Conservation (phyloP, 2,113 vertebrate genomes). For the Diadophis punctatus region DNA sequence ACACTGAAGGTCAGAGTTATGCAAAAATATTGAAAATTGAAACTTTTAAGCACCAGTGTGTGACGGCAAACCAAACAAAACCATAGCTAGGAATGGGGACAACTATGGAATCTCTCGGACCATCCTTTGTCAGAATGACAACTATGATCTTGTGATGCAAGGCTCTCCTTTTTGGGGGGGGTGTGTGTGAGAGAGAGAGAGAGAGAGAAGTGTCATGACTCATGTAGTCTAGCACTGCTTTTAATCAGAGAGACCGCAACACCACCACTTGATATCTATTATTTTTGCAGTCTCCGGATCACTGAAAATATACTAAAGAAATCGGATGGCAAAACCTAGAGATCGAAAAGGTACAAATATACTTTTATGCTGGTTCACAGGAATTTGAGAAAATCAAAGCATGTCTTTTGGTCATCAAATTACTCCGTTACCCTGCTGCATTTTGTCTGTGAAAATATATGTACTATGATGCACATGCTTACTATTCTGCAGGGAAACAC, state of each 20-base stretch:
- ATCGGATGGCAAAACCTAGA: neutral
- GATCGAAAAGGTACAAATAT: neutral
- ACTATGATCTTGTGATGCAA: neutral
- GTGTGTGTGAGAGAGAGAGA: neutral
- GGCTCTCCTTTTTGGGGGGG: neutral
- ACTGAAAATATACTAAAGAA: neutral
- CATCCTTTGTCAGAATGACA: neutral
- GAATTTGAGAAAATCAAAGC: neutral
- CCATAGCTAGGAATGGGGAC: neutral
- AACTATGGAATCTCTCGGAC: neutral
- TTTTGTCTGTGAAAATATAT: neutral
- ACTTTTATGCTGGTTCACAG: neutral
- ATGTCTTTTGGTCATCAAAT: neutral
- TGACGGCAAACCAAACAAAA: neutral
- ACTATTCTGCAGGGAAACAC: neutral
- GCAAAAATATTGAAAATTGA: neutral
- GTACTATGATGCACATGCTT: neutral
- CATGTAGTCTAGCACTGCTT: neutral
- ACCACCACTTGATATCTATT: neutral
- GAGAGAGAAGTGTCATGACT: neutral
- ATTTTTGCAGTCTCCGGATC: neutral
- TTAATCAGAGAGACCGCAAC: neutral
- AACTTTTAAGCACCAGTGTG: neutral
- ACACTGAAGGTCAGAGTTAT: neutral
- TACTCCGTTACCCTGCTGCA: neutral